Evolutionary conservation across 2,113 vertebrate genomes (phyloP), one percentile per base, ranked within the genome.

Genomic region (Proterorhinus semilunaris): DNA sequence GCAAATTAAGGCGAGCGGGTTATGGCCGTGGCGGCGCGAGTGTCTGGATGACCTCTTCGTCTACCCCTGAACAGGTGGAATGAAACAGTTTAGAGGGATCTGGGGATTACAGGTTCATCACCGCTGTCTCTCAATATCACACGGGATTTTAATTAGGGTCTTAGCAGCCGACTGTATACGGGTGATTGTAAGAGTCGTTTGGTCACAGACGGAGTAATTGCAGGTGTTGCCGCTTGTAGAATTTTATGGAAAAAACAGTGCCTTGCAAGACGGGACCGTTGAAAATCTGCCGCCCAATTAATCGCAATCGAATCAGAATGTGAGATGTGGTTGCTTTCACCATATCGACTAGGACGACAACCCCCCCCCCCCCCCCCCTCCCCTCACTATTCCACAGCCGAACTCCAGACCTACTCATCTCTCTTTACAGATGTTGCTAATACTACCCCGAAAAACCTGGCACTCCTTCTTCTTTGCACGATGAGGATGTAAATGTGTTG

Each of bases 1-100:
- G 79, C 81, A 61, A 83, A 76, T 84, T 74, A 81, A 49, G 70
- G 43, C 53, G 59, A 58, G 54, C 64, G 77, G 82, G 81, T 84
- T 78, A 72, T 74, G 68, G 44, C 77, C 67, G 72, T 70, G 72
- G 75, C 77, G 78, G 71, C 67, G 52, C n/a, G 44, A 58, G 70
- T 64, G 54, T 68, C 63, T 78, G 51, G 75, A 68, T 80, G 72
- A 84, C 75, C 72, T 52, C 52, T 68, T 52, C 12, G 51, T 81
- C 70, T 72, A 78, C 81, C 74, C 77, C 69, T 44, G 46, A 61
- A 77, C 63, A 68, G 49, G 67, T 52, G 27, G 78, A 84, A 81
- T 81, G 0, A 74, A 84, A 69, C 54, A 44, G 72, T 70, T 68
- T 52, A 8, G 45, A 15, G 45, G 65, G 64, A 69, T 78, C 74